These are phyloP conservation scores for Nemoura dubitans DNA, from an alignment of 2,888 invertebrate genomes.

Conservation along the genomic window DNA sequence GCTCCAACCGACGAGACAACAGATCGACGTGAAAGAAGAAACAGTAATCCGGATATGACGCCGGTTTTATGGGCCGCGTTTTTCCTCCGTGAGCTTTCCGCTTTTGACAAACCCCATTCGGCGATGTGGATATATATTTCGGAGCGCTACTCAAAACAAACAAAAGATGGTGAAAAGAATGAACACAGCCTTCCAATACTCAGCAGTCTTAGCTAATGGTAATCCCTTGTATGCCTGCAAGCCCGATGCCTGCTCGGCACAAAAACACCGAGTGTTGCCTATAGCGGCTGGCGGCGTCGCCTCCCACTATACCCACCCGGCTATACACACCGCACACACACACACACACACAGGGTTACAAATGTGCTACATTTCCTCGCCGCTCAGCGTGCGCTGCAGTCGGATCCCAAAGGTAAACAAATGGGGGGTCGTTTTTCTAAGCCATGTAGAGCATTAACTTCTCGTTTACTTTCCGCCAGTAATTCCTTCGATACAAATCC, in stretches of 20 bases:
- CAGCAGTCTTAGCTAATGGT: neutral
- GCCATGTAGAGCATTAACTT: slow-evolving; percentile 39
- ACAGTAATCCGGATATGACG: too few species aligned
- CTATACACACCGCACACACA: too few species aligned
- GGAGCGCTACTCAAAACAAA: neutral
- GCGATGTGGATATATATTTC: neutral
- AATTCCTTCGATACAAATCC: slow-evolving; percentile 40
- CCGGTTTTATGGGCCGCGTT: too few species aligned
- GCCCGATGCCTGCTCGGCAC: neutral
- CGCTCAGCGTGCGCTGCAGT: neutral
- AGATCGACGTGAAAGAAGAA: too few species aligned
- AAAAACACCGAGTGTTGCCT: neutral
- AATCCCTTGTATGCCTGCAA: neutral
- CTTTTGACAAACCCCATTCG: neutral
- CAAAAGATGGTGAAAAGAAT: neutral
- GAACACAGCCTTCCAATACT: neutral
- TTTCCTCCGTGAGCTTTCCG: neutral
- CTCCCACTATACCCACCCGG: neutral
- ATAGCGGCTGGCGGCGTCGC: neutral
- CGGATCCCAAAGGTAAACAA: slow-evolving; percentile 44
- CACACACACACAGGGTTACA: neutral
- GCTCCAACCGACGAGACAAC: too few species aligned
- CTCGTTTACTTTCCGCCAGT: slow-evolving; percentile 37
- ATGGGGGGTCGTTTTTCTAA: slow-evolving; percentile 44
- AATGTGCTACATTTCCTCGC: slow-evolving; percentile 33